Base-by-base conservation (phyloP, 2,113 vertebrate genomes). In the Odocoileus virginianus region DNA sequence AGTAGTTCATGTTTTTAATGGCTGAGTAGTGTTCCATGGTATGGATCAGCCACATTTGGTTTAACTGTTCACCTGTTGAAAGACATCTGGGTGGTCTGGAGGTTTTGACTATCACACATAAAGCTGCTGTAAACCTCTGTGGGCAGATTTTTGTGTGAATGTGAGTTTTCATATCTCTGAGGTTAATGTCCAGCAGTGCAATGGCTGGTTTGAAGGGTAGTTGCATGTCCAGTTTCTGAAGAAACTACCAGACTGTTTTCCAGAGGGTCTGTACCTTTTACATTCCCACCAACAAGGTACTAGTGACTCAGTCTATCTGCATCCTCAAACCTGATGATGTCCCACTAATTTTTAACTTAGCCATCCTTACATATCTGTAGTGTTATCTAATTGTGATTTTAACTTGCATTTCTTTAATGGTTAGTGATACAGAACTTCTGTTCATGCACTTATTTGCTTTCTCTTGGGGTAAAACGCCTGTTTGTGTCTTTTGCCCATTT, bases 261-360 rank as follows among this genome's bases (percentile, higher is more conserved):
- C 36, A 11, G 43, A 36, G 45, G 12, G 45, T 45, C 28, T 23
- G 27, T 16, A 2, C 11, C 16, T 9, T 40, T 12, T 5, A 1
- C 27, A 6, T 8, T 5, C 47, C 91, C 30, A 60, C 74, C 45
- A 33, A n/a, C 43, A 7, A 36, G 1, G 58, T 2, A 0, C 4
- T 2, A 2, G 40, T 0, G 6, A 14, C 3, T 6, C 30, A 14
- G n/a, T 43, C 40, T 28, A 19, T 30, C 25, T 11, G 1, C 52
- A 5, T 2, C 9, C 3, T 33, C 57, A 50, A 45, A 4, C 11
- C 36, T 5, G 21, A 55, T 6, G 43, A 27, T 12, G 43, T 12
- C 10, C 40, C 12, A 25, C 3, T 9, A 0, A 6, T 83, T 74
- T 43, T 79, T 43, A 21, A 52, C 52, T n/a, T 57, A 40, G 85